Conservation (phyloP, 2,797 vertebrate species). For the Xenops minutus region DNA sequence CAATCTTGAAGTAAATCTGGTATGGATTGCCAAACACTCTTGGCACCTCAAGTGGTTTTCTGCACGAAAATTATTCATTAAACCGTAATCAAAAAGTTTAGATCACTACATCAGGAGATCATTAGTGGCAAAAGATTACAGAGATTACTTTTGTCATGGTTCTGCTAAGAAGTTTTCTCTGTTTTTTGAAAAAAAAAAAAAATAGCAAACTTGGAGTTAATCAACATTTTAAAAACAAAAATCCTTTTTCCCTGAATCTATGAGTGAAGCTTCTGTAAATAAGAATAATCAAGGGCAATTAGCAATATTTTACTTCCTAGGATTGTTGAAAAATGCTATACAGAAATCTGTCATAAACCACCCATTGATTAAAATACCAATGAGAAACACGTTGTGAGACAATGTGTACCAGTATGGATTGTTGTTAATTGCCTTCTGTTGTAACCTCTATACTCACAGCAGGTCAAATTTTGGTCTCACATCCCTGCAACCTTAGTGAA, state of each 20-base stretch:
- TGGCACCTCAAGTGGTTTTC: not conserved
- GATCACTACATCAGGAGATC: not conserved
- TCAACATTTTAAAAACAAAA: not conserved
- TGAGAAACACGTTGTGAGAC: not conserved
- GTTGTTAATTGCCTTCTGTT: not conserved
- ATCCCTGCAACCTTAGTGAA: not conserved
- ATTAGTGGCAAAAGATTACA: not conserved
- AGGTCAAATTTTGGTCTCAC: not conserved
- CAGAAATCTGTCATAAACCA: not conserved
- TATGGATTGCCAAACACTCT: not conserved
- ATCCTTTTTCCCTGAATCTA: not conserved
- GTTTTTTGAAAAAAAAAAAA: not conserved
- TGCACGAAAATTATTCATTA: not conserved
- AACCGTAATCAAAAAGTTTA: not conserved
- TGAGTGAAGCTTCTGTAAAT: not conserved
- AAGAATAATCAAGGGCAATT: not conserved
- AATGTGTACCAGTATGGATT: not conserved
- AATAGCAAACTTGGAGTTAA: not conserved
- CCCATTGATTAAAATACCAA: not conserved
- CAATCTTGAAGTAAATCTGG: not conserved
- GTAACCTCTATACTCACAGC: not conserved
- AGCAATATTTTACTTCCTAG: not conserved
- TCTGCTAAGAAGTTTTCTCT: not conserved
- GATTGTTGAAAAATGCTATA: not conserved
- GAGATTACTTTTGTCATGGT: not conserved